These are phyloP conservation scores for Philotrypesis tridentata DNA, from an alignment of 1,140 invertebrate species.

Conservation along the genomic window DNA sequence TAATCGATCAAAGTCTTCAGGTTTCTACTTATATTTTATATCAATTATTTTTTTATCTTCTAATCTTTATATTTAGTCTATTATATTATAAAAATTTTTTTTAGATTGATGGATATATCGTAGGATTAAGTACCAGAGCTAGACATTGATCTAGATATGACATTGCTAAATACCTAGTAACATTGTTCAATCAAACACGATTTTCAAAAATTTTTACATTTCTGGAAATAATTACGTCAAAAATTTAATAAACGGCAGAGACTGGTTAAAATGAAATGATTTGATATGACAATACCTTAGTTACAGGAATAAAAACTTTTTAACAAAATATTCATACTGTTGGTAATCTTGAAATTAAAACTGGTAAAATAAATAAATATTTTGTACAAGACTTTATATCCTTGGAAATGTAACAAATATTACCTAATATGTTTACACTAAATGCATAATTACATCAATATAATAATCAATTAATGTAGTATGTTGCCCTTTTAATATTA, in stretches of 20 bases:
- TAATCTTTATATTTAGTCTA: too few relatives aligned
- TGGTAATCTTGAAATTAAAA: slow-evolving; percentile 35
- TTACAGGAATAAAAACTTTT: slow-evolving; percentile 61
- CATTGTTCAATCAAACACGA: slow-evolving; percentile 44
- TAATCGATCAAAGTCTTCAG: slow-evolving; percentile 51
- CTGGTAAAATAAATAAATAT: too few relatives aligned
- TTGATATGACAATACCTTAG: slow-evolving; percentile 51
- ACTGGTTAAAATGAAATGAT: slow-evolving; percentile 56
- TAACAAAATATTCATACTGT: slow-evolving; percentile 49
- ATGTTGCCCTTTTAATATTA: slow-evolving; percentile 35
- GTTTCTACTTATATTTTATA: slow-evolving; percentile 48
- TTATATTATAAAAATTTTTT: too few relatives aligned
- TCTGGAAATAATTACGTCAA: slow-evolving; percentile 57
- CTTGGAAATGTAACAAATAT: slow-evolving; percentile 56
- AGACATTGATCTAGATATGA: slow-evolving; percentile 31
- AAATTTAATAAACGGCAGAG: slow-evolving; percentile 44
- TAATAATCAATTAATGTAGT: too few relatives aligned
- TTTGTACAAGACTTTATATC: too few relatives aligned
- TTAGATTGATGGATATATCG: slow-evolving; percentile 60
- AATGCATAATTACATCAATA: too few relatives aligned
- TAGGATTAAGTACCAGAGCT: slow-evolving; percentile 42
- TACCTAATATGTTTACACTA: slow-evolving; percentile 54
- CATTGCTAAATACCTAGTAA: slow-evolving; percentile 54
- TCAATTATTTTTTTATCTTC: too few relatives aligned
- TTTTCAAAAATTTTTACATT: slow-evolving; percentile 56